phyloP scores from a whole-genome alignment of 2,888 invertebrate species.

The Tupiocoris notatus region DNA sequence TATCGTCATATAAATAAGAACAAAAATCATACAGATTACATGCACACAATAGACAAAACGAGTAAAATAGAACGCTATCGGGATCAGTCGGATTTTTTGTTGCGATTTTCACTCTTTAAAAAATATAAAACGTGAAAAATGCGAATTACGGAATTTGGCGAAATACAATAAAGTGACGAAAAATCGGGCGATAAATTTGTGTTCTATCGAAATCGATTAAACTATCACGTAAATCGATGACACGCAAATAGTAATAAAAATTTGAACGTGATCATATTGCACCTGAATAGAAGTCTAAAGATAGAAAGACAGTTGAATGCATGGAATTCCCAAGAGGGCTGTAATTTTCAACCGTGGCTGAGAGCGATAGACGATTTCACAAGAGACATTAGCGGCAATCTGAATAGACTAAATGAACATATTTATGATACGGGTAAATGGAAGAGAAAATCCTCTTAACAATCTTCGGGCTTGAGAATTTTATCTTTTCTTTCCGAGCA shows the following conservation, averaged over 20 bases:
- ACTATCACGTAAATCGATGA: slow-evolving; percentile 23
- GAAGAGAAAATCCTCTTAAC: too few relatives aligned
- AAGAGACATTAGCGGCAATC: too few relatives aligned
- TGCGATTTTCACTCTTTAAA: background rate
- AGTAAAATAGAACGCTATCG: slow-evolving; percentile 17
- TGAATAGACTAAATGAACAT: too few relatives aligned
- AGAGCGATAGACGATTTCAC: too few relatives aligned
- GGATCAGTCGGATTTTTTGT: slow-evolving; percentile 16
- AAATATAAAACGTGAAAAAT: background rate
- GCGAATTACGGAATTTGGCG: background rate
- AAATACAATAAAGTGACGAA: too few relatives aligned
- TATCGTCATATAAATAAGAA: slow-evolving; percentile 39
- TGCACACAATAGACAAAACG: slow-evolving; percentile 30
- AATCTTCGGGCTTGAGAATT: too few relatives aligned
- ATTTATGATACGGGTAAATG: too few relatives aligned
- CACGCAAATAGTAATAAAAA: background rate
- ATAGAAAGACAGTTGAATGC: too few relatives aligned
- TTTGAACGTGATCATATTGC: slow-evolving; percentile 22
- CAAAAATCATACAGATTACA: slow-evolving; percentile 45
- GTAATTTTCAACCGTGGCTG: too few relatives aligned
- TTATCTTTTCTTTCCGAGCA: too few relatives aligned
- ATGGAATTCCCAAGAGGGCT: too few relatives aligned
- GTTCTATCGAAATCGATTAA: background rate
- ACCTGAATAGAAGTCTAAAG: background rate
- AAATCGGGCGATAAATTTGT: too few relatives aligned